Base-by-base conservation (phyloP, 30 jellyfish, hydroid and myxozoan genomes). In the Catostylus mosaicus region DNA sequence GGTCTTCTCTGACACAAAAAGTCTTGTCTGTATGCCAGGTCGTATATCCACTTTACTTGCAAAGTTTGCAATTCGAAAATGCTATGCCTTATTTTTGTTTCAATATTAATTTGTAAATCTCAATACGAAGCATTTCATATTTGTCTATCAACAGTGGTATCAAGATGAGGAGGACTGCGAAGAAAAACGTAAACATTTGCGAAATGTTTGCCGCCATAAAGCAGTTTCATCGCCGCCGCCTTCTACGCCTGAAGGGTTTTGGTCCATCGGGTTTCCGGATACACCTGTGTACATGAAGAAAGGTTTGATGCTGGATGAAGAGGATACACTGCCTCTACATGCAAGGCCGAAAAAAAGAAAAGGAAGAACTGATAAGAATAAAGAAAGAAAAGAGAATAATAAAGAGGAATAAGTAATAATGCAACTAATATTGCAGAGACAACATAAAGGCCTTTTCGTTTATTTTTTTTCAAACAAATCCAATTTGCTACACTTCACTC, bases 191-290 rank as follows among this genome's bases (percentile, higher is more conserved):
- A 48, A 62, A 8, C 95, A 75, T 37, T 50, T 84, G 78, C 78
- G 75, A 20, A 37, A 36, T 18, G 95, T 84, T 11, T 84, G 95
- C 75, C 95, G 95, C 43, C 95, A 84, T 60, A 84, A 84, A 67
- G 89, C 95, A n/a, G 77, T 74, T 23, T 84, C 86, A 2, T 45
- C 95, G 30, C 95, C 95, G 43, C 95, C 95, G 4, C 95, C 98
- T 35, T 75, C 89, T n/a, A 93, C 98, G 18, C 98, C 96, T 8
- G 77, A 82, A 0, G 96, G 88, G 1, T 87, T 93, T 56, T 93
- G 98, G 98, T 79, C 86, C 1, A 38, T 93, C 16, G 98, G 85
- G 1, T 80, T 93, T 54, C 98, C 97, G 3, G 67, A 67, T 10
- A 93, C 97, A 0, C 98, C 83, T 46, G 96, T 65, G 22, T 93